Base-by-base conservation (phyloP, 1,140 invertebrate species). In the Ruditapes philippinarum region DNA sequence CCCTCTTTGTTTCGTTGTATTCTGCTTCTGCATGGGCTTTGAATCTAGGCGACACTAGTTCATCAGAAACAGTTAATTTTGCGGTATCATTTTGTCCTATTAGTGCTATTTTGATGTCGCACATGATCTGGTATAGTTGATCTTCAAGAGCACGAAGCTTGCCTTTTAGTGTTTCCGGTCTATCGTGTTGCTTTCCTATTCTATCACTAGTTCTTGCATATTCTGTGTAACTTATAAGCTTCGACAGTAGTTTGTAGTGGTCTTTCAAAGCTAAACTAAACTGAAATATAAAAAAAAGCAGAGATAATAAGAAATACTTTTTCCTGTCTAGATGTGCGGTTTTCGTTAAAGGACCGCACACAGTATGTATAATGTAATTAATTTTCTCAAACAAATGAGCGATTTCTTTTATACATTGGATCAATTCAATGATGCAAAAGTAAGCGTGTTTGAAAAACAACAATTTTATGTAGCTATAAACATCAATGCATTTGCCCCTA, bases 261-360 rank as follows among this genome's bases (percentile, higher is more conserved):
- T 60, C 54, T 36, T 62, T 57, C 14, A 81, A 36, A 22, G 57
- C 57, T 12, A 19, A 19, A 62, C 14, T 33, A 38, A 31, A 45
- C 79, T 81, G 79, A 33, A 81, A 81, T 28, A 81, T 49, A 79
- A n/a, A n/a, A n/a, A n/a, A n/a, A n/a, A n/a, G n/a, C n/a, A n/a
- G n/a, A n/a, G n/a, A n/a, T n/a, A n/a, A n/a, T n/a, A n/a, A n/a
- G n/a, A n/a, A n/a, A n/a, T n/a, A n/a, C n/a, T n/a, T n/a, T n/a
- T n/a, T n/a, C n/a, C n/a, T n/a, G n/a, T n/a, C n/a, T n/a, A n/a
- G n/a, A n/a, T n/a, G n/a, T n/a, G n/a, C n/a, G n/a, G n/a, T n/a
- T n/a, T n/a, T n/a, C n/a, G n/a, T n/a, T n/a, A n/a, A n/a, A n/a
- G n/a, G n/a, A n/a, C n/a, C n/a, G n/a, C n/a, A n/a, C n/a, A n/a